phyloP scores from a whole-genome alignment of 2,888 invertebrate genomes.

The Oegoconia quadripuncta region DNA sequence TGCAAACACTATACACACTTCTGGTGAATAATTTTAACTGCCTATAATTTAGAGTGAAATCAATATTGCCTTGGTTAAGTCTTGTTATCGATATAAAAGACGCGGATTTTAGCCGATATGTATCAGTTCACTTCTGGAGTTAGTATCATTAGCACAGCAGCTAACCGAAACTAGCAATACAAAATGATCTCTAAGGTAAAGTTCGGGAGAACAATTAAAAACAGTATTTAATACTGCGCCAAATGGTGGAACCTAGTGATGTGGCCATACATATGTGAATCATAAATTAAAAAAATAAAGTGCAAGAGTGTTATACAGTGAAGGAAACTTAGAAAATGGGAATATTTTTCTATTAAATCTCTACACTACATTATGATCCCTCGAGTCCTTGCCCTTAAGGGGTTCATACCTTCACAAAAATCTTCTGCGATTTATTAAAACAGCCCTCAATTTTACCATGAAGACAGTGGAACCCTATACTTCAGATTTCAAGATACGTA shows the following conservation, averaged over 20 bases:
- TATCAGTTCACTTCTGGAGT: slow-evolving; percentile 55
- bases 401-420: no score
- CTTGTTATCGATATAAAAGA: slow-evolving; percentile 67
- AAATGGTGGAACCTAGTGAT: not conserved
- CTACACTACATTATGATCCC: no score
- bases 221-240: not conserved
- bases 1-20: slow-evolving; percentile 43
- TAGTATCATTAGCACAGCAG: slow-evolving; percentile 39
- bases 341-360: no score
- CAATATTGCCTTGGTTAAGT: slow-evolving; percentile 63
- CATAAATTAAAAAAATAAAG: no score
- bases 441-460: no score
- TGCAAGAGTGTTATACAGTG: no score
- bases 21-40: slow-evolving; percentile 44
- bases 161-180: slow-evolving; percentile 18
- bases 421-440: no score
- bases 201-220: no score
- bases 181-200: slow-evolving; percentile 68
- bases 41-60: slow-evolving; percentile 58
- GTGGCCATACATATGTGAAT: not conserved
- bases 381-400: no score
- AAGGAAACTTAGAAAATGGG: no score
- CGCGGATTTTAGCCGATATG: slow-evolving; percentile 39
- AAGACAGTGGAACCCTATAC: no score
- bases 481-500: no score